Evolutionary conservation across 2,888 invertebrate genomes (phyloP).

Genomic region (Pammene fasciana): DNA sequence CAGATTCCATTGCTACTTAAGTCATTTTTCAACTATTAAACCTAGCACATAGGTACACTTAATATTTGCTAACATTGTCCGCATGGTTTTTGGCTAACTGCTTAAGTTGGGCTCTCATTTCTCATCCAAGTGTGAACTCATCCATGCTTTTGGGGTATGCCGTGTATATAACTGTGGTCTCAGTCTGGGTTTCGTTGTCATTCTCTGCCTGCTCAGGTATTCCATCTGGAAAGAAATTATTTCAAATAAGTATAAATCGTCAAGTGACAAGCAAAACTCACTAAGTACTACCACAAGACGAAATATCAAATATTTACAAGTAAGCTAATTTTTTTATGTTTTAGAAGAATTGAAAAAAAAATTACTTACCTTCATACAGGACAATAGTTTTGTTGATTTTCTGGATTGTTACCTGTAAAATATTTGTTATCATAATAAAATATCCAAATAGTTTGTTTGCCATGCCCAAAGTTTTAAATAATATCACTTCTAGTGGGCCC

Average conservation of each 20-base stretch:
- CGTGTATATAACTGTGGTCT: conserved; percentile 68
- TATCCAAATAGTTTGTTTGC: neutral
- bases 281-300: too few species aligned
- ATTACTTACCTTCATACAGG: conserved; percentile 73
- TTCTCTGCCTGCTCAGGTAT: conserved; percentile 57
- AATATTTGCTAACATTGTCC: conserved; percentile 11
- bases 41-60: neutral
- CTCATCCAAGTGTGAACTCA: conserved; percentile 60
- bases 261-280: too few species aligned
- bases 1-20: neutral
- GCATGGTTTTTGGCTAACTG: neutral
- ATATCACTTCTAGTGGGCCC: too few species aligned
- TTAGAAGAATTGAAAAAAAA: too few species aligned
- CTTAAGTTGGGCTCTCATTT: neutral
- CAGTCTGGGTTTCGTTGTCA: conserved; percentile 61
- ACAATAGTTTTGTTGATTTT: conserved; percentile 73
- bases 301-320: too few species aligned
- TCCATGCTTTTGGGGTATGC: conserved; percentile 71
- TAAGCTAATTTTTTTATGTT: too few species aligned
- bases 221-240: conserved; percentile 50
- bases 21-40: neutral
- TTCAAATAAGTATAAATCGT: too few species aligned
- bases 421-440: conserved; percentile 1
- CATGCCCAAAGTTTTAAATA: neutral
- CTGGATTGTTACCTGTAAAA: conserved; percentile 72